phyloP scores from a whole-genome alignment of 2,113 vertebrate species.

The Jaculus jaculus region DNA sequence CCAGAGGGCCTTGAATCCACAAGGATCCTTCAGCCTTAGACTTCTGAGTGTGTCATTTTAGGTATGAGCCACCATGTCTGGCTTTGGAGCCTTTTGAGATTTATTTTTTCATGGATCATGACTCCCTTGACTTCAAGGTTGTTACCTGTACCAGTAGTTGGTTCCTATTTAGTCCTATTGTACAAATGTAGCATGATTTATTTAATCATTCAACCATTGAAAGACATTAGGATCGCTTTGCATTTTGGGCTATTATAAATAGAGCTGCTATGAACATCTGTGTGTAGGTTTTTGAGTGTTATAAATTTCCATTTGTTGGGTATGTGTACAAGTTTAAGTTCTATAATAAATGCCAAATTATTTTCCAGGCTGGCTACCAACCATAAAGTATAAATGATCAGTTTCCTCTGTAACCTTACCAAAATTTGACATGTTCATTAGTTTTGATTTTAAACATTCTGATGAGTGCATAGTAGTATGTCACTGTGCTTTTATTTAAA shows the following conservation, averaged over 20 bases:
- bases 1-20: neutral
- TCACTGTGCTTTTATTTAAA: neutral
- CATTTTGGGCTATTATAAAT: neutral
- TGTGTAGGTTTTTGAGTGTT: constrained; percentile 13
- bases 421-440: neutral
- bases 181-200: neutral
- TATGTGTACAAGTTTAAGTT: neutral
- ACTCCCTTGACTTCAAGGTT: neutral
- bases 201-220: constrained; percentile 25
- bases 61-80: neutral
- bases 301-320: neutral
- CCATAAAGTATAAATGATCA: neutral
- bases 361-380: neutral
- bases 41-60: neutral
- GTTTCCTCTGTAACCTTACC: neutral
- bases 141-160: neutral
- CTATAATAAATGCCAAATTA: constrained; percentile 7
- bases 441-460: constrained; percentile 13
- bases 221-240: neutral
- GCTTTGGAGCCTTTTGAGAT: neutral
- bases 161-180: neutral
- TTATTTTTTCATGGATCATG: neutral
- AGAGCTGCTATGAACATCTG: neutral
- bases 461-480: neutral
- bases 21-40: neutral